Base-by-base conservation (phyloP, 2,888 invertebrate species). In the Agriotes lineatus region DNA sequence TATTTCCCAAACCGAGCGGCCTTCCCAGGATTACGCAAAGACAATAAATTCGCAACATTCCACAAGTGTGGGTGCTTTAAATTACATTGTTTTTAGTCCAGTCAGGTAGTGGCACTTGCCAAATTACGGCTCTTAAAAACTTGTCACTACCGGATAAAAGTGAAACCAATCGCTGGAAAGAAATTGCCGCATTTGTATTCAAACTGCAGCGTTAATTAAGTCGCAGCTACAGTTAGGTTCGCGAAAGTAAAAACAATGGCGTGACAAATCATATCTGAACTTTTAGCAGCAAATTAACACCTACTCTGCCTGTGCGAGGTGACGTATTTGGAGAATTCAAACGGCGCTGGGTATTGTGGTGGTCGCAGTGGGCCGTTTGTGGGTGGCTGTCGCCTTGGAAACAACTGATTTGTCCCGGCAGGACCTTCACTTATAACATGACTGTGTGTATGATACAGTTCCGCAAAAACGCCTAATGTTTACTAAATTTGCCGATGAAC, bases 341-440 rank as follows among this genome's bases (percentile, higher is more conserved):
- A 61, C 12, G 16, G 12, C n/a, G 10, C 18, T 14, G 10, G 9
- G 14, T 52, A 52, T 35, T 39, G 33, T 37, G 19, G 19, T 56
- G 20, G 33, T 16, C 12, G 7, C 12, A 25, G 64, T 58, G 54
- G 57, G 64, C 19, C 44, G 64, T 10, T 12, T 30, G 59, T 59
- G 39, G 60, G 59, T 39, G 66, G 52, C 44, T 22, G 52, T 39
- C 56, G 52, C 64, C 64, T 64, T 64, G 64, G 56, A 58, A 48
- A 64, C 56, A 59, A 56, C 63, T 54, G 63, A 66, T 58, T 67
- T 50, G 35, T 48, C 35, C n/a, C 42, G n/a, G 19, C 37, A 56
- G 61, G 56, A 54, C 67, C 62, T 67, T 67, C 61, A 61, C 67
- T 50, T 67, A 62, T 63, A 63, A 63, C 56, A 56, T 63, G 25